These are phyloP conservation scores for Papilio machaon DNA, from an alignment of 1,140 invertebrate genomes.

Conservation along the genomic window DNA sequence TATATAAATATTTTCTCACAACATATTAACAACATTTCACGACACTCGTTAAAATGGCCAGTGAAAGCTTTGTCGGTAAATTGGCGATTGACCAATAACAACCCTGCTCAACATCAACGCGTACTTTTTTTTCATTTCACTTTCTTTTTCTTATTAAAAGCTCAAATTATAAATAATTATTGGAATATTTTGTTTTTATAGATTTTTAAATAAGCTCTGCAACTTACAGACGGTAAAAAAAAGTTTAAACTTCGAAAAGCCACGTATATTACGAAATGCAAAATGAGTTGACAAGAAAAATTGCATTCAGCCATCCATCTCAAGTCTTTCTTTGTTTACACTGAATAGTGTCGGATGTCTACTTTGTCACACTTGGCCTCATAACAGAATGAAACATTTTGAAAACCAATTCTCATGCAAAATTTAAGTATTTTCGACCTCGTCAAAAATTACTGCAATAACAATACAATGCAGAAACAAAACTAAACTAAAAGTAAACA, in stretches of 20 bases:
- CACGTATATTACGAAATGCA: background rate
- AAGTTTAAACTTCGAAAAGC: background rate
- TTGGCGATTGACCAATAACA: slow-evolving; percentile 2
- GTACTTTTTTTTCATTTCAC: background rate
- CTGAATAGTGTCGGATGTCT: background rate
- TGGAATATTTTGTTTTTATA: background rate
- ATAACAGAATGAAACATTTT: background rate
- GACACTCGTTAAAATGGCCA: background rate
- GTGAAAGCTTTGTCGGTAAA: slow-evolving; percentile 1
- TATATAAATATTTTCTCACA: background rate
- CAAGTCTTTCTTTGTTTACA: background rate
- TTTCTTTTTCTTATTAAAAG: background rate
- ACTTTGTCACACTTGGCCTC: background rate
- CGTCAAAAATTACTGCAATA: background rate
- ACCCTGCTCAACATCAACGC: background rate
- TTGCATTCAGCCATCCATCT: too few relatives aligned
- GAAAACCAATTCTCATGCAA: background rate
- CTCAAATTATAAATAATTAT: background rate
- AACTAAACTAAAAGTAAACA: background rate
- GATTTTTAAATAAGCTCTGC: too few relatives aligned
- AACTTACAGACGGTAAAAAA: background rate
- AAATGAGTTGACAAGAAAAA: background rate
- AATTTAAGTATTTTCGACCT: slow-evolving; percentile 4
- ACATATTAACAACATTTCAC: background rate
- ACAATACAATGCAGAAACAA: background rate